Conservation (phyloP, 1,140 invertebrate genomes). For the Cydia splendana region DNA sequence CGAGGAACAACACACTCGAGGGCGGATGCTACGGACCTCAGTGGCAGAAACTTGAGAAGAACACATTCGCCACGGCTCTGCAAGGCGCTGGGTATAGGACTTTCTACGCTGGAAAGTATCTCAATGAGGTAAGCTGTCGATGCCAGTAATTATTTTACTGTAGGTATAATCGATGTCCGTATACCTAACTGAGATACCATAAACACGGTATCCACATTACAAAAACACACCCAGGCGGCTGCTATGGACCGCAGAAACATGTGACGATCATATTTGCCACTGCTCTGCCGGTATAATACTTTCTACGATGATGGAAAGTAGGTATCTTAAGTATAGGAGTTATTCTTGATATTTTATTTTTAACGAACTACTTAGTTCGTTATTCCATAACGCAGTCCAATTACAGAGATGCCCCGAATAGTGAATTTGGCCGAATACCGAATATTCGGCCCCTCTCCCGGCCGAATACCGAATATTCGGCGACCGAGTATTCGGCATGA, state of each 20-base stretch:
- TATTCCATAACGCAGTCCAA: too few relatives aligned
- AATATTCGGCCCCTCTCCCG: too few relatives aligned
- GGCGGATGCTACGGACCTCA: conserved; percentile 87
- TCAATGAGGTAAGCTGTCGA: conserved; percentile 84
- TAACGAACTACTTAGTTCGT: too few relatives aligned
- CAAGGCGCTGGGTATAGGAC: conserved; percentile 84
- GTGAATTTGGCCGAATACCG: too few relatives aligned
- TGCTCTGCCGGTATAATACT: conserved; percentile 79
- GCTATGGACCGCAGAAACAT: conserved; percentile 83
- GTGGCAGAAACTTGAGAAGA: conserved; percentile 86
- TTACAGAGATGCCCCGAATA: too few relatives aligned
- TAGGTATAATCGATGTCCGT: too few relatives aligned
- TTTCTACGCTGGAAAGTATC: conserved; percentile 93
- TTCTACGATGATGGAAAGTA: conserved; percentile 92
- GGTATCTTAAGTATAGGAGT: conserved; percentile 84
- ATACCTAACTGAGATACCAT: too few relatives aligned
- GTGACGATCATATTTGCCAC: conserved; percentile 81
- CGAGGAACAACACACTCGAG: conserved; percentile 87
- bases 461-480: too few relatives aligned
- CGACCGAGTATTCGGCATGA: too few relatives aligned
- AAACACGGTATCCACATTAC: too few relatives aligned
- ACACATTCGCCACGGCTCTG: conserved; percentile 85
- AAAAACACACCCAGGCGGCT: conserved; percentile 88
- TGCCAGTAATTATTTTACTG: neutral
- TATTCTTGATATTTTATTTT: neutral